Percentiles rank a stretch among this genome's conserved stretches.
phyloP scores from a whole-genome alignment of 1,140 invertebrate genomes.

The Diprion similis region DNA sequence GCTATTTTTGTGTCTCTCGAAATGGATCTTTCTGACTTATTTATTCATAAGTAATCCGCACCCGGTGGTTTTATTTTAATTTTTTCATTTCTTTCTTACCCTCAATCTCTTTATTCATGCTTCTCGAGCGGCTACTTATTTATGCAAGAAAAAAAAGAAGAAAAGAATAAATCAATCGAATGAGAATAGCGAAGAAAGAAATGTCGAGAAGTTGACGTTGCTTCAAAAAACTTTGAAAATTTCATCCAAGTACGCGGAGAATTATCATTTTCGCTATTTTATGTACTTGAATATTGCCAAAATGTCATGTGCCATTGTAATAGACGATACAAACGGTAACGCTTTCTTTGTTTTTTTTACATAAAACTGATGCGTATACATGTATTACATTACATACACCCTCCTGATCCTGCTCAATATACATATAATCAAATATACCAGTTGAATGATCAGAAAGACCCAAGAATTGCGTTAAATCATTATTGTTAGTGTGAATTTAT shows the following conservation, averaged over 20 bases:
- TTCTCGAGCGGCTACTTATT: too few relatives aligned
- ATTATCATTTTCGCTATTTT: too few relatives aligned
- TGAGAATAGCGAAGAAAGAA: neutral
- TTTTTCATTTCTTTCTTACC: neutral
- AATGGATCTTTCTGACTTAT: neutral
- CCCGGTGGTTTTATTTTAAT: neutral
- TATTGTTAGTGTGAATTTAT: constrained; percentile 4
- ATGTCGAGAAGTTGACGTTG: neutral
- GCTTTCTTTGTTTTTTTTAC: neutral
- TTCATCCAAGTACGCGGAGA: too few relatives aligned
- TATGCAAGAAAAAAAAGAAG: neutral
- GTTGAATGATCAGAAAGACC: neutral
- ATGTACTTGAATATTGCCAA: neutral
- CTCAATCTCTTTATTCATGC: neutral
- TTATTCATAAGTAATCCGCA: neutral
- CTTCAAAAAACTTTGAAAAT: neutral
- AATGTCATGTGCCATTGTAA: neutral
- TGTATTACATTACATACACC: too few relatives aligned
- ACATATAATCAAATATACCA: neutral
- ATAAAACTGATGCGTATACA: neutral
- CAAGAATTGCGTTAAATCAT: neutral
- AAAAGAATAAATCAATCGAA: neutral
- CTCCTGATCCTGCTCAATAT: neutral
- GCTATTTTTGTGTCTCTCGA: neutral
- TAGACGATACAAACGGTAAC: neutral